Conservation (phyloP, 2,797 vertebrate species). For the Loriculus beryllinus region DNA sequence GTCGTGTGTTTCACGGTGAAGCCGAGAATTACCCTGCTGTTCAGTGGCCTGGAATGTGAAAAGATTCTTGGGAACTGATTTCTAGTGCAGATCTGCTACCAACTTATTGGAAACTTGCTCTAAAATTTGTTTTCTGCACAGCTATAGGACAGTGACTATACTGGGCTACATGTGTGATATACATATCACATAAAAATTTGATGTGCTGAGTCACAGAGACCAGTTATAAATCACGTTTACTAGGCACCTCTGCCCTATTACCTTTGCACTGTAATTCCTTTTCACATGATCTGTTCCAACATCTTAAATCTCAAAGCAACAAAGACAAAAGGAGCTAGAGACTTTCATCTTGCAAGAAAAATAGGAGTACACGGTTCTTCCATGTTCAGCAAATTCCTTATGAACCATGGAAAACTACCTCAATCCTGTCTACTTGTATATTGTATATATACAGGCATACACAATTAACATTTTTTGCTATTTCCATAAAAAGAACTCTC, state of each 20-base stretch:
- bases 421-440: background rate
- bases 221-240: background rate
- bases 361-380: background rate
- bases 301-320: background rate
- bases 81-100: background rate
- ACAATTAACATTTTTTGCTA: background rate
- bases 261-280: background rate
- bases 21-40: background rate
- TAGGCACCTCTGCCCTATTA: background rate
- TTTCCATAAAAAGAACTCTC: background rate
- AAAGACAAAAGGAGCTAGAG: background rate
- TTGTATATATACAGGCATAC: background rate
- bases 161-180: background rate
- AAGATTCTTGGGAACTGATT: background rate
- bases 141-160: background rate
- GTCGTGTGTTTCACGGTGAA: background rate
- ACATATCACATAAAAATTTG: background rate
- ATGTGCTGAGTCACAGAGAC: background rate
- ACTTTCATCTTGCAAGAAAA: background rate
- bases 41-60: constrained; percentile 9
- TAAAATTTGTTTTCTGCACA: no score
- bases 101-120: background rate
- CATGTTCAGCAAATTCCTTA: background rate
- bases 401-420: background rate
- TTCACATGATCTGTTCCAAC: background rate